A percentile compares a stretch with the other conserved stretches of the same genome.
Evolutionary conservation across 92 coral and sea anemone species (phyloP).

Genomic region (Virgularia gustaviana): DNA sequence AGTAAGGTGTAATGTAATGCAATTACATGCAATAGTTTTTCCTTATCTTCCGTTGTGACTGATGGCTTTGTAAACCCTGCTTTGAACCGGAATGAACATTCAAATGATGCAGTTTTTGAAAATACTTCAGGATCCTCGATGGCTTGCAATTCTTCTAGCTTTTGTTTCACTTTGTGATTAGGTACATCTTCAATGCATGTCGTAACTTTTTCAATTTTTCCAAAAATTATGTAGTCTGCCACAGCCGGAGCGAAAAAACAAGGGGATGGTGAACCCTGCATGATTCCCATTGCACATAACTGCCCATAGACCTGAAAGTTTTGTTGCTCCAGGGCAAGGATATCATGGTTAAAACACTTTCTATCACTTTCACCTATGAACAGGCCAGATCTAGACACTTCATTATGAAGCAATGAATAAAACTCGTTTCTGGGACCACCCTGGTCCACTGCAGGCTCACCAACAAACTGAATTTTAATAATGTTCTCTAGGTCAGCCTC

Average conservation of each 20-base stretch:
- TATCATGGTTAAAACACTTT: constrained; percentile 31
- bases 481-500: constrained; percentile 18
- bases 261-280: constrained; percentile 44
- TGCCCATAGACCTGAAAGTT: constrained; percentile 37
- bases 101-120: constrained; percentile 35
- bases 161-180: constrained; percentile 23
- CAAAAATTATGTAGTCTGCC: constrained; percentile 37
- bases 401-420: constrained; percentile 33
- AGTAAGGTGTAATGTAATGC: constrained; percentile 32
- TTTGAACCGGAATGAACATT: constrained; percentile 30
- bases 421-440: constrained; percentile 44
- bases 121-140: constrained; percentile 25
- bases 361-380: constrained; percentile 32
- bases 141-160: constrained; percentile 19
- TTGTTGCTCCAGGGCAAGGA: constrained; percentile 32
- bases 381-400: constrained; percentile 32
- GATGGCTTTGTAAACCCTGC: constrained; percentile 43
- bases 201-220: constrained; percentile 17
- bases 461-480: constrained; percentile 31
- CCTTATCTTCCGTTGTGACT: constrained; percentile 34
- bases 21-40: constrained; percentile 34
- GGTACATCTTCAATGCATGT: constrained; percentile 36
- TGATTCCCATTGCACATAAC: constrained; percentile 37
- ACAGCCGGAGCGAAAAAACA: constrained; percentile 37
- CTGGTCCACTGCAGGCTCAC: constrained; percentile 32